phyloP scores from a whole-genome alignment of 2,797 vertebrate genomes.

The Myotis findleyi region DNA sequence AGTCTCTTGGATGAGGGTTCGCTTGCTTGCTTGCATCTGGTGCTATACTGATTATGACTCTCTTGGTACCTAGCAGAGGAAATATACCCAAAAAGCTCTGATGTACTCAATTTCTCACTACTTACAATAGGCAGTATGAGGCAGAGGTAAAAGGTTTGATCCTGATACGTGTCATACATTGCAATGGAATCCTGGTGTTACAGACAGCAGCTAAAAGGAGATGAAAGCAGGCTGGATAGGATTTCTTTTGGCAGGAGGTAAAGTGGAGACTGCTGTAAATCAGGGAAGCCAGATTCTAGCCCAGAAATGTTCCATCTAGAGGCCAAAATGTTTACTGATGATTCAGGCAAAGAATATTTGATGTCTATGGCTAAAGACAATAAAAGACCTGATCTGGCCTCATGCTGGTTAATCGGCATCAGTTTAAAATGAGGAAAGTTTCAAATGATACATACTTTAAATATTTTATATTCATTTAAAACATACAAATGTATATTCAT shows the following conservation, averaged over 20 bases:
- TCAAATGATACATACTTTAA: slow-evolving; percentile 27
- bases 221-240: background rate
- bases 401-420: background rate
- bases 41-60: slow-evolving; percentile 15
- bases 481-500: slow-evolving; percentile 68
- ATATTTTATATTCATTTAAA: slow-evolving; percentile 60
- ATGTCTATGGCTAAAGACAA: background rate
- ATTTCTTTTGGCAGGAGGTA: background rate
- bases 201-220: background rate
- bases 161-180: background rate
- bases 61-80: slow-evolving; percentile 28
- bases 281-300: background rate
- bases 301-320: background rate
- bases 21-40: slow-evolving; percentile 1
- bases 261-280: background rate
- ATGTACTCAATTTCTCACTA: background rate
- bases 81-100: background rate
- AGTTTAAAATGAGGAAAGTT: background rate
- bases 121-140: background rate
- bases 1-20: background rate
- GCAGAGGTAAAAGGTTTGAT: background rate
- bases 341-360: background rate
- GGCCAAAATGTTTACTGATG: background rate
- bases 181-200: background rate
- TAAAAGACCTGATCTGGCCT: background rate